phyloP scores from a whole-genome alignment of 2,888 invertebrate species.

The Tanypteryx hageni region DNA sequence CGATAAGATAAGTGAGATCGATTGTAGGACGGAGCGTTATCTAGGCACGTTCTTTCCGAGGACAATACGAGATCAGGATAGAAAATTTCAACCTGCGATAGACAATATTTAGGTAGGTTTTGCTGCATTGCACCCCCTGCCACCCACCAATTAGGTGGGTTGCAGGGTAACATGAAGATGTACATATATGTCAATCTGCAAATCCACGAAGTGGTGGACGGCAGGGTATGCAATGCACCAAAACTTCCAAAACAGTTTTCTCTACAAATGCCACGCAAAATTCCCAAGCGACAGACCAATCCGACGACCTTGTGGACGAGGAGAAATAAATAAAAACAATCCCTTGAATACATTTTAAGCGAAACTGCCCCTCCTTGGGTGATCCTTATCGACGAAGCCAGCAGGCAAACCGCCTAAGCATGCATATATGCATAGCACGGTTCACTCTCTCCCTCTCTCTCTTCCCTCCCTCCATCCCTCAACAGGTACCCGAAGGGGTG shows the following conservation, averaged over 20 bases:
- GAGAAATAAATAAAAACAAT: neutral
- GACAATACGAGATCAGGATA: too few species aligned
- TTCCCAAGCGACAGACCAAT: neutral
- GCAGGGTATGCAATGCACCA: neutral
- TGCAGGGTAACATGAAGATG: neutral
- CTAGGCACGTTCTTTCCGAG: too few species aligned
- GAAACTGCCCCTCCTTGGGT: neutral
- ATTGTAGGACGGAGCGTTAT: too few species aligned
- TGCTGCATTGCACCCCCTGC: too few species aligned
- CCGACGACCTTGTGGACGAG: neutral
- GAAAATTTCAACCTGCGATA: too few species aligned
- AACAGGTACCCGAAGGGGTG: neutral
- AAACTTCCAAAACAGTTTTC: neutral
- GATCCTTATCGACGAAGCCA: neutral
- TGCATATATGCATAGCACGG: conserved; percentile 9
- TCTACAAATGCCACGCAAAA: neutral
- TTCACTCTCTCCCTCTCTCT: too few species aligned
- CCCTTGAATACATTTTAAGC: neutral
- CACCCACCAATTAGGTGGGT: too few species aligned
- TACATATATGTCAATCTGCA: neutral
- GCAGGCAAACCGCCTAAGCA: neutral
- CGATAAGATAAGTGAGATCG: too few species aligned
- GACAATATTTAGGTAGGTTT: too few species aligned
- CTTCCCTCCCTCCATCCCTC: neutral
- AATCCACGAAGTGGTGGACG: neutral